These are phyloP conservation scores for Steinernema khuongi DNA, from an alignment of 1,140 invertebrate species.

Conservation along the genomic window DNA sequence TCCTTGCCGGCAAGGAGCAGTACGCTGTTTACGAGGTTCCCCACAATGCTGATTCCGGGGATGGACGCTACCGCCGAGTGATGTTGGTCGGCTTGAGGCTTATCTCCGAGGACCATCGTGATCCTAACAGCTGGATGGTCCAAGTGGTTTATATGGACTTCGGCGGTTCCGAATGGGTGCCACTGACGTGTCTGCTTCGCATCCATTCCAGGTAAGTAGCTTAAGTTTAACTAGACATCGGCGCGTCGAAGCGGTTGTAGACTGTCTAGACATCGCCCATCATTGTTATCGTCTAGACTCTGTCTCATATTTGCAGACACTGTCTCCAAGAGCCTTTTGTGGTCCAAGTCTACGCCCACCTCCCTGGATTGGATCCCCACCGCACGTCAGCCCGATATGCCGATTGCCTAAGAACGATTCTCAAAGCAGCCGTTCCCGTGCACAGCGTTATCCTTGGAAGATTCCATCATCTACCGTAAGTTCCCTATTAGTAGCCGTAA, in stretches of 20 bases:
- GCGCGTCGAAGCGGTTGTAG: neutral
- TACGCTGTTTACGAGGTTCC: neutral
- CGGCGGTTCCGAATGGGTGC: neutral
- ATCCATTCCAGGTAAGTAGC: neutral
- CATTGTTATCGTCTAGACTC: too few relatives aligned
- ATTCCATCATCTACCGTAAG: too few relatives aligned
- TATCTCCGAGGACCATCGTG: neutral
- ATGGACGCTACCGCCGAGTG: neutral
- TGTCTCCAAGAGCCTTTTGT: too few relatives aligned
- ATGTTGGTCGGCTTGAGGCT: neutral
- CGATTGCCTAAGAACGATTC: too few relatives aligned
- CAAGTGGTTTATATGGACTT: neutral
- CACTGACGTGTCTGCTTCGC: neutral
- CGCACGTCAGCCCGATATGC: too few relatives aligned
- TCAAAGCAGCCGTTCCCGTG: too few relatives aligned
- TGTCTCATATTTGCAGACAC: too few relatives aligned
- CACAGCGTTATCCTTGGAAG: too few relatives aligned
- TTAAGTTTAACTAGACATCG: neutral
- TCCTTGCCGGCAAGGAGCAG: neutral
- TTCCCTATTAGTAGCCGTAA: too few relatives aligned
- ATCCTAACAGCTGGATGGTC: neutral
- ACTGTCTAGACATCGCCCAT: neutral
- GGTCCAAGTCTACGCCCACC: too few relatives aligned
- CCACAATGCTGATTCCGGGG: neutral
- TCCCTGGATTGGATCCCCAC: too few relatives aligned